Evolutionary conservation across 2,888 invertebrate genomes (phyloP), one percentile per base, ranked within the genome.

Genomic region (Himalopsyche tibetana): DNA sequence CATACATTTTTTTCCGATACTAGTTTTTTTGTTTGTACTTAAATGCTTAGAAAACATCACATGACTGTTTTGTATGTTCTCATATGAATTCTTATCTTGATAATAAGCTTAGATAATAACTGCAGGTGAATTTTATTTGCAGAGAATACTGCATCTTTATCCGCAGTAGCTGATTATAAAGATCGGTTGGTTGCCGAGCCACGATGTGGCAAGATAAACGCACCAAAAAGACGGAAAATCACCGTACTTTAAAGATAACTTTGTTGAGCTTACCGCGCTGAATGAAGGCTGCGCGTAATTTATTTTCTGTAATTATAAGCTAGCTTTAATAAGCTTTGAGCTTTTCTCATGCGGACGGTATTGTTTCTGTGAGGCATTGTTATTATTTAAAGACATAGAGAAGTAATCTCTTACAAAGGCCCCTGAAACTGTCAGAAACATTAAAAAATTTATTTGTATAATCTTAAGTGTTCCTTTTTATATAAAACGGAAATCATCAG

Each of bases 121-220:
- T 74, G 36, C 74, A 36, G 9, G 28, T 74, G 74, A 74, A 36
- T 74, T 51, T 12, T 15, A 51, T 79, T 79, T 79, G 36, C 38
- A 79, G 40, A 79, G 40, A 79, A 36, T 17, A 56, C 80, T 55
- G 79, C 40, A 38, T 84, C 84, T 84, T 80, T 55, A 84, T 84
- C 84, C 38, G 51, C 55, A 55, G 45, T 36, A 55, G 79, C 38
- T 84, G 80, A 84, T 84, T 84, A 84, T 84, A 84, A 84, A 36
- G 80, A 56, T 84, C 56, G 56, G 56, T 80, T 55, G 55, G 55
- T 80, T 84, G 19, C n/a, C 38, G 69, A 55, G 55, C 55, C 84
- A 80, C 84, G 84, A 84, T 80, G 80, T 80, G 74, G 74, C 74
- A 74, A 74, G 74, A 74, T 74, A 74, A 74, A 74, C 38, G 74